Percentiles rank a stretch among this genome's conserved stretches.
Conservation (phyloP, 2,888 invertebrate species). For the Galerucella calmariensis region DNA sequence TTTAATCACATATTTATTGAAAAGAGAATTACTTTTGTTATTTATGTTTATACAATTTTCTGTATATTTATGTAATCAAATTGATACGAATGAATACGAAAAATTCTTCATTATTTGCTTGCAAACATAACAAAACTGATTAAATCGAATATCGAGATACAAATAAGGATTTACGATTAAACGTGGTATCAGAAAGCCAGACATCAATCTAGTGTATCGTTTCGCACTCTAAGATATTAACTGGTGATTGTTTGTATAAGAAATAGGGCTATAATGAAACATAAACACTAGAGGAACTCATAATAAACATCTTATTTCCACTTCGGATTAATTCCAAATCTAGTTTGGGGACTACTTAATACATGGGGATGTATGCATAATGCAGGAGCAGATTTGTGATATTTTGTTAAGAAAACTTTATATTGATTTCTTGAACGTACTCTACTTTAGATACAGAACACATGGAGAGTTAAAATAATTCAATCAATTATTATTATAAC, state of each 20-base stretch:
- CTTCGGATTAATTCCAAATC: conserved; percentile 22
- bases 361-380: background rate
- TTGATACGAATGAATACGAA: background rate
- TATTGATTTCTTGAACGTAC: background rate
- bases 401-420: background rate
- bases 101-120: background rate
- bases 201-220: conserved; percentile 8
- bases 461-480: too few relatives aligned
- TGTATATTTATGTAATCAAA: background rate
- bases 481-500: too few relatives aligned
- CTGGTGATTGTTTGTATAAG: conserved; percentile 53
- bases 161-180: conserved; percentile 10
- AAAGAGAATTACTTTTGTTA: too few relatives aligned
- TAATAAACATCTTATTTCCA: conserved; percentile 50
- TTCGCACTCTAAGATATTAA: conserved; percentile 40
- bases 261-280: conserved; percentile 56
- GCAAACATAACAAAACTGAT: conserved; percentile 9
- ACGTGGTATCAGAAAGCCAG: background rate
- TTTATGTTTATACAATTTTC: background rate
- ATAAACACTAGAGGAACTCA: conserved; percentile 55
- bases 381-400: background rate
- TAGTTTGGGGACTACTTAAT: conserved; percentile 14
- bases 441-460: too few relatives aligned
- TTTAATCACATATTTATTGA: too few relatives aligned
- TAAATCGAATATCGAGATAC: background rate